Percentiles rank a stretch among this genome's conserved stretches.
These are phyloP conservation scores for Poeciliopsis turneri DNA, from an alignment of 2,797 vertebrate genomes.

Conservation along the genomic window DNA sequence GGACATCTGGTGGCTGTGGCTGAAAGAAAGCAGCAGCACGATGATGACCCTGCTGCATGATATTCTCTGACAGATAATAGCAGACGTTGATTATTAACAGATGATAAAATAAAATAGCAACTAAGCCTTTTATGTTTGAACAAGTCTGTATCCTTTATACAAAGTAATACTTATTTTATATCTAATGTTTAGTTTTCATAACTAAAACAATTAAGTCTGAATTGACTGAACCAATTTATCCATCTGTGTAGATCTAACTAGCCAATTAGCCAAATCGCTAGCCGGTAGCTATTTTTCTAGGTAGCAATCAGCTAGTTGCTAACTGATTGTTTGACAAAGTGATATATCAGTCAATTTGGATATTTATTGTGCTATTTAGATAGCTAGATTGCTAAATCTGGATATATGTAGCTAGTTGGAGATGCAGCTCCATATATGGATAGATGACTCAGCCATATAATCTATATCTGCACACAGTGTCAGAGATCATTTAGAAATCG, in stretches of 20 bases:
- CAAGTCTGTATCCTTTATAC: neutral
- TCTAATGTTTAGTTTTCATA: neutral
- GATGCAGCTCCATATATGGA: neutral
- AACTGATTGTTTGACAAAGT: no score
- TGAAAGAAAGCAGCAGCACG: conserved; percentile 43
- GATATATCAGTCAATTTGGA: no score
- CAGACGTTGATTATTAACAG: conserved; percentile 40
- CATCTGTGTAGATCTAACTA: no score
- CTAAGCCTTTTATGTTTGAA: neutral
- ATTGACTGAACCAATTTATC: no score
- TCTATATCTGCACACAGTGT: neutral
- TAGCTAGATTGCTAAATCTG: neutral
- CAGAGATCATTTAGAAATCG: neutral
- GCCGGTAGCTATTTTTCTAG: no score
- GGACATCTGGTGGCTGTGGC: conserved; percentile 79
- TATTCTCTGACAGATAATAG: conserved; percentile 46
- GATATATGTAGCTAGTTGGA: neutral
- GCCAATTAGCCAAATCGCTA: neutral
- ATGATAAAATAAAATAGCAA: neutral
- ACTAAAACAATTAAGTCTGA: neutral
- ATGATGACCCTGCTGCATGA: conserved; percentile 24
- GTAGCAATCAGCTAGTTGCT: no score
- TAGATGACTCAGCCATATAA: neutral
- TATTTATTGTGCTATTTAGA: no score
- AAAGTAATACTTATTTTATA: neutral